Evolutionary conservation across 2,888 invertebrate genomes (phyloP), one percentile per base, ranked within the genome.

Genomic region (Dolomedes plantarius): DNA sequence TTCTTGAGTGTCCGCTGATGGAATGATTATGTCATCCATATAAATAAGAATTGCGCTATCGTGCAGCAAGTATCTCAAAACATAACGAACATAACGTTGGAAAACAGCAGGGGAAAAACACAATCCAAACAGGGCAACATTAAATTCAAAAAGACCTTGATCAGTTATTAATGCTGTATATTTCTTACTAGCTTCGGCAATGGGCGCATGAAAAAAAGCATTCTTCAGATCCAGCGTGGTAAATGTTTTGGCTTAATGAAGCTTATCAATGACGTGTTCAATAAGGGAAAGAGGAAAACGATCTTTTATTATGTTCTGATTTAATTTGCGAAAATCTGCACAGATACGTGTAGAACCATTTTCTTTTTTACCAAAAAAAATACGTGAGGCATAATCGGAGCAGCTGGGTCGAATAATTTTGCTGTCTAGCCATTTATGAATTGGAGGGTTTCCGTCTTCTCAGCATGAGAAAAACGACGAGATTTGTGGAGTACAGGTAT

Each of bases 321-420:
- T 74, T 19, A 68, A 16, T 23, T 68, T 67, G n/a, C 56, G 1
- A 32, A 56, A 81, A 39, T 80, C 81, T 5, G 73, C 23, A 19
- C 74, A 81, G 1, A 81, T 3, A 0, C 68, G 27, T 31, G 28
- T 11, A 5, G 74, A 23, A 23, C n/a, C 65, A 16, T 67, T 69
- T 36, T 72, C 80, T 19, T 80, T 80, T 62, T 64, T 73, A 13
- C 39, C n/a, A n/a, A n/a, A n/a, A n/a, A n/a, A n/a, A n/a, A n/a
- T n/a, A n/a, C n/a, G n/a, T n/a, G n/a, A n/a, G n/a, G n/a, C n/a
- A n/a, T n/a, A n/a, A n/a, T n/a, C n/a, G n/a, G n/a, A n/a, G n/a
- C n/a, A n/a, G n/a, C n/a, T n/a, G n/a, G n/a, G n/a, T 19, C 3
- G 5, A 50, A 50, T 19, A 50, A 50, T 16, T 50, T 50, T 9